Base-by-base conservation (phyloP, 1,140 invertebrate genomes). In the Heliothis subflexa region DNA sequence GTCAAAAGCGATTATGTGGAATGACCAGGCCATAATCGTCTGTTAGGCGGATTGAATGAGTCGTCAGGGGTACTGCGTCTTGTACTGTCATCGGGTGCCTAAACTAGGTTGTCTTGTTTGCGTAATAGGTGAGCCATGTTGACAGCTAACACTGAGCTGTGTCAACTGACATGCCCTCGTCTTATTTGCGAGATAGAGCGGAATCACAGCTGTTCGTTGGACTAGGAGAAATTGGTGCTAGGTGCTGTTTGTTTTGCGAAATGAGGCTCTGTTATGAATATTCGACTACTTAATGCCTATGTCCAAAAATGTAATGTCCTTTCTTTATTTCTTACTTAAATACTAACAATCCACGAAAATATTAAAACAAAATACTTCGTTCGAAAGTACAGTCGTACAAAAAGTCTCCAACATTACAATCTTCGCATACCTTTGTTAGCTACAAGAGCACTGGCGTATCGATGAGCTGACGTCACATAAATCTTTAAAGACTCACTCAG, bases 401-500 rank as follows among this genome's bases (percentile, higher is more conserved):
- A 12, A 62, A 40, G 4, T 45, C 61, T 45, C 40, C 14, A 55
- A 28, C 50, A 71, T 54, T 55, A 71, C 25, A 18, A 71, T 13
- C 25, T 54, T 16, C 25, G 4, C 40, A 71, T 33, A 54, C 14
- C 49, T 71, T 71, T 54, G 50, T 66, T 66, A 55, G 49, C 50
- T 33, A 40, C 25, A 21, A 50, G 4, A 25, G 18, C 12, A 49
- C 16, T 18, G 64, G 18, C 28, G 64, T 49, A 71, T 71, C 66
- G 68, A 71, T 55, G 68, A 55, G 47, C 45, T 55, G 16, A 74
- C 54, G 45, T 74, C 55, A 61, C 71, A 74, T 74, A 74, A 74
- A 74, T 74, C 71, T 70, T 70, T 74, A 74, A 59, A 59, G 54
- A 59, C 55, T 74, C 55, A 73, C 66, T 70, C 66, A 73, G 70